phyloP scores from a whole-genome alignment of 2,888 invertebrate genomes.

The Perizoma affinitatum region DNA sequence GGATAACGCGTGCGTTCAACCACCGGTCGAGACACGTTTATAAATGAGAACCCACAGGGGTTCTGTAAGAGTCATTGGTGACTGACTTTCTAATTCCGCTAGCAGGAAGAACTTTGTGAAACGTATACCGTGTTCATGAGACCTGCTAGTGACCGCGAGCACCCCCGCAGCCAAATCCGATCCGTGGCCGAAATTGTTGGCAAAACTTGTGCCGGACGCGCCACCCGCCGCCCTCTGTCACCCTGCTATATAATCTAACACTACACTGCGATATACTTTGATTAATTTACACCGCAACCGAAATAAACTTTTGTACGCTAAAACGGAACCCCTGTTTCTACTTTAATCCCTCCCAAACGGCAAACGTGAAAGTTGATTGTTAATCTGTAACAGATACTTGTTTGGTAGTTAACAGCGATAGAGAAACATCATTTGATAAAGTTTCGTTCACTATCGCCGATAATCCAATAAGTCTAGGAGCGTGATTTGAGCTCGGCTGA shows the following conservation, averaged over 20 bases:
- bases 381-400: conserved; percentile 67
- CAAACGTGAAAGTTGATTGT: conserved; percentile 66
- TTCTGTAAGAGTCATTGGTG: conserved; percentile 74
- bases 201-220: conserved; percentile 68
- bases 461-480: conserved; percentile 60
- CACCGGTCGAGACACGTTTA: conserved; percentile 59
- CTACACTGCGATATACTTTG: conserved; percentile 71
- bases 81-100: conserved; percentile 81
- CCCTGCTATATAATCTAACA: conserved; percentile 70
- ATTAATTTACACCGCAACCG: conserved; percentile 77
- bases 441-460: conserved; percentile 50
- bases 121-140: conserved; percentile 79
- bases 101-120: conserved; percentile 77
- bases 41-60: conserved; percentile 76
- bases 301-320: conserved; percentile 72
- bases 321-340: conserved; percentile 73
- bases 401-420: conserved; percentile 51
- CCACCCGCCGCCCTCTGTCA: conserved; percentile 46
- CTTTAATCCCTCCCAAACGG: conserved; percentile 63
- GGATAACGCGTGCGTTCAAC: conserved; percentile 60
- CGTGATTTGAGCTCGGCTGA: conserved; percentile 55
- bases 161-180: conserved; percentile 73
- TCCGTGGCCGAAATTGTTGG: conserved; percentile 69
- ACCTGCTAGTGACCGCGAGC: conserved; percentile 76
- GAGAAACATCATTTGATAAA: conserved; percentile 50